phyloP scores from a whole-genome alignment of 2,888 invertebrate genomes.

The Xestia rhomboidea region DNA sequence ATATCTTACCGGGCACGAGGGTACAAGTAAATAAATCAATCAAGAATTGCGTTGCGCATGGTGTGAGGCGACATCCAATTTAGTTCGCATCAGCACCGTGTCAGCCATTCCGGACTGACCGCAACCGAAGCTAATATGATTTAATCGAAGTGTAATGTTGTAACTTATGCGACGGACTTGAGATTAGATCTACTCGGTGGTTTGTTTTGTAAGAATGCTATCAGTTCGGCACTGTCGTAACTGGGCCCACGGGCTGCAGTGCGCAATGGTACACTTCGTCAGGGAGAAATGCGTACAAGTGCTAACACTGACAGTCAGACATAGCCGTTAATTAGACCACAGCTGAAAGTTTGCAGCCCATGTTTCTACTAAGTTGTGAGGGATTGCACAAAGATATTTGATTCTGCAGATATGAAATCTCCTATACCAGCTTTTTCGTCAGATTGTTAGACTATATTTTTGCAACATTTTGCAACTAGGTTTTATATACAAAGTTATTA shows the following conservation, averaged over 20 bases:
- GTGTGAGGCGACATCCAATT: conserved; percentile 56
- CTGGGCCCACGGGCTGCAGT: conserved; percentile 48
- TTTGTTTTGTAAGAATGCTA: conserved; percentile 74
- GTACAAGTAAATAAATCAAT: conserved; percentile 33
- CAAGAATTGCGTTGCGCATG: conserved; percentile 16
- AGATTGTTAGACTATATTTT: neutral
- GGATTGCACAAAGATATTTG: neutral
- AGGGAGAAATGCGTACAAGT: conserved; percentile 42
- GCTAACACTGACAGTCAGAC: conserved; percentile 1
- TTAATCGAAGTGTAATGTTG: conserved; percentile 73
- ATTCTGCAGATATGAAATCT: neutral
- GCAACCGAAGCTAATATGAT: conserved; percentile 75
- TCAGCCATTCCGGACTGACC: conserved; percentile 67
- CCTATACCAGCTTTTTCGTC: neutral
- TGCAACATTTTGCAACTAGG: neutral
- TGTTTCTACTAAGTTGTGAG: neutral
- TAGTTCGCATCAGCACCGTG: conserved; percentile 63
- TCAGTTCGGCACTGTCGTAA: conserved; percentile 66
- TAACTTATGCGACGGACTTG: conserved; percentile 68
- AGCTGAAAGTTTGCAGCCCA: conserved; percentile 1
- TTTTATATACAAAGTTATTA: neutral
- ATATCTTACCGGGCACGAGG: too few species aligned
- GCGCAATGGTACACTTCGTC: conserved; percentile 41
- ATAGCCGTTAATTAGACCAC: conserved; percentile 20
- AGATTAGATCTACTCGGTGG: conserved; percentile 67